Evolutionary conservation across 2,888 invertebrate species (phyloP), one percentile per base, ranked within the genome.

Genomic region (Stratiomys singularior): DNA sequence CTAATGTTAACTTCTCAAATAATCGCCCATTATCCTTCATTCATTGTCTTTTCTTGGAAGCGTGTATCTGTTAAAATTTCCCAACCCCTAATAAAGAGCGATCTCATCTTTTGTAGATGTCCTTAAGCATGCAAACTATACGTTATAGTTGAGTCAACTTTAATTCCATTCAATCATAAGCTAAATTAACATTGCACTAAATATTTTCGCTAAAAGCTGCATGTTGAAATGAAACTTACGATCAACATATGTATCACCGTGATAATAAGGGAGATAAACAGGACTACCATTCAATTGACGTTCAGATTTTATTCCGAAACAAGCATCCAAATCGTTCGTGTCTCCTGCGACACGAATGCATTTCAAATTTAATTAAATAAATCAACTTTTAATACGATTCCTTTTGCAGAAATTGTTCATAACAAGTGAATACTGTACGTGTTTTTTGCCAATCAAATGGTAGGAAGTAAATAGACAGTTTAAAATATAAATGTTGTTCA

Each of bases 211-310:
- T 60, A 76, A n/a, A 76, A 63, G 64, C 64, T 71, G 47, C 52
- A 52, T 47, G 23, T 30, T 44, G 58, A 74, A 74, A 74, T 15
- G 46, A 78, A 87, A 93, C 94, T 94, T 93, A 94, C 94, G 91
- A 88, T 91, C 92, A 86, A 92, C 90, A 88, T 92, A 90, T 88
- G 91, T 91, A 89, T 92, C 92, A 88, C 93, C 94, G 89, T 93
- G 93, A 91, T 92, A 94, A 91, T 92, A 94, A 86, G 94, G 93
- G 88, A 93, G 92, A 89, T 93, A 93, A 89, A 93, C 91, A 89
- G 93, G 93, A 88, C 92, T 92, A 88, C 93, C 92, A 88, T 92
- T 91, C 85, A 90, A 89, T 84, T 92, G 92, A 87, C 91, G 91
- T 87, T 93, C 93, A 88, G 90, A 92, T 86, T 91, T 90, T 86